These are phyloP conservation scores for Bombus soroeensis DNA, from an alignment of 1,140 invertebrate genomes.

Conservation along the genomic window DNA sequence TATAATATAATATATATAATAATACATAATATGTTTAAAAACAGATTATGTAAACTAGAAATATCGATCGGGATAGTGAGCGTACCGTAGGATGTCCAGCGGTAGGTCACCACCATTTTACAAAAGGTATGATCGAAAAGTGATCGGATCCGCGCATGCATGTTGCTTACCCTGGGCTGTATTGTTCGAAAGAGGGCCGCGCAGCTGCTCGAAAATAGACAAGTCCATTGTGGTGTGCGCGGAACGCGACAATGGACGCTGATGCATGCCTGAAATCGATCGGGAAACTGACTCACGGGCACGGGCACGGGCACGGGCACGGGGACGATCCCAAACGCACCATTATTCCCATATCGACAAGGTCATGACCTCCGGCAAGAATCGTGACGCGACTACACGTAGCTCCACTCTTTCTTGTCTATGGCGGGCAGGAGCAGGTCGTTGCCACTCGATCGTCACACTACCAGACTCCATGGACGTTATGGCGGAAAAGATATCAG, in stretches of 20 bases:
- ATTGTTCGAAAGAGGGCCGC: constrained; percentile 44
- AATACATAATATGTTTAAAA: background rate
- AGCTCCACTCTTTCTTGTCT: constrained; percentile 31
- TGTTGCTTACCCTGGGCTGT: constrained; percentile 4
- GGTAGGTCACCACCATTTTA: background rate
- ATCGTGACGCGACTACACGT: constrained; percentile 61
- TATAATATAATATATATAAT: no score
- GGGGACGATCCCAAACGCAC: background rate
- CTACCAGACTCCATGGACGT: background rate
- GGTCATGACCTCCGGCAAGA: constrained; percentile 64
- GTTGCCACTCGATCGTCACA: constrained; percentile 61
- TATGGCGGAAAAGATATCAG: constrained; percentile 17
- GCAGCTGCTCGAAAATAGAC: constrained; percentile 63
- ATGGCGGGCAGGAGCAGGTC: constrained; percentile 50
- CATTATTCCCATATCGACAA: constrained; percentile 62
- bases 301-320: background rate
- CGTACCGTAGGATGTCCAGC: background rate
- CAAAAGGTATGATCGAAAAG: constrained; percentile 24
- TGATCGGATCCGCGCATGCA: constrained; percentile 1
- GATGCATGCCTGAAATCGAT: constrained; percentile 60
- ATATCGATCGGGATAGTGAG: background rate
- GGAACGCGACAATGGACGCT: constrained; percentile 49
- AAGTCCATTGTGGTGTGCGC: constrained; percentile 38
- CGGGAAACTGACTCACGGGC: constrained; percentile 49
- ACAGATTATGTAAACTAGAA: background rate